These are phyloP conservation scores for Maniola jurtina DNA, from an alignment of 1,140 invertebrate species.

Conservation along the genomic window DNA sequence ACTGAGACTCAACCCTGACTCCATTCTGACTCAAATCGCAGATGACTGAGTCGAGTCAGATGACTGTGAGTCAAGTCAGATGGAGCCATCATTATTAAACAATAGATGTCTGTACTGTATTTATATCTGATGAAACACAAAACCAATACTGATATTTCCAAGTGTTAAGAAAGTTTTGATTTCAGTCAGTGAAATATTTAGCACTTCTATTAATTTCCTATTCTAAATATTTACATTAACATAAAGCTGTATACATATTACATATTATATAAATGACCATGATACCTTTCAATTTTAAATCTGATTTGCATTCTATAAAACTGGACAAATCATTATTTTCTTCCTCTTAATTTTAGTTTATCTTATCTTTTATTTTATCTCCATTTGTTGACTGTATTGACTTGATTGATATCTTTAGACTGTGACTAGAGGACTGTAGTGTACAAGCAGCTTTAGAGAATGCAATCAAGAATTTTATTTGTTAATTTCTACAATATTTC, in stretches of 20 bases:
- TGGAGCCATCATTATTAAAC: too few species aligned
- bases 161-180: slow-evolving; percentile 7
- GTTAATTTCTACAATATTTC: not conserved
- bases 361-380: too few species aligned
- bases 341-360: too few species aligned
- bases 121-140: slow-evolving; percentile 25
- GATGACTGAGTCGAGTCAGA: too few species aligned
- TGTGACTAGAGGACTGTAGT: not conserved
- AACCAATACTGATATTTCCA: slow-evolving; percentile 25
- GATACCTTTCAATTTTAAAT: slow-evolving; percentile 10
- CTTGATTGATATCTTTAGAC: too few species aligned
- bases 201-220: slow-evolving; percentile 21
- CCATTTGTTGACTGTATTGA: not conserved
- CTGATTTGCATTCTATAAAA: slow-evolving; percentile 15
- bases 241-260: slow-evolving; percentile 20
- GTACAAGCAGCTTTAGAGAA: not conserved
- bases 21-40: too few species aligned
- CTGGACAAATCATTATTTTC: not conserved
- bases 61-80: too few species aligned
- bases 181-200: slow-evolving; percentile 23
- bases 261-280: not conserved
- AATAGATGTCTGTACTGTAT: too few species aligned
- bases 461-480: slow-evolving; percentile 5
- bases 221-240: slow-evolving; percentile 33
- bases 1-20: too few species aligned